Base-by-base conservation (phyloP, 2,888 invertebrate species). In the Nycteola revayana region DNA sequence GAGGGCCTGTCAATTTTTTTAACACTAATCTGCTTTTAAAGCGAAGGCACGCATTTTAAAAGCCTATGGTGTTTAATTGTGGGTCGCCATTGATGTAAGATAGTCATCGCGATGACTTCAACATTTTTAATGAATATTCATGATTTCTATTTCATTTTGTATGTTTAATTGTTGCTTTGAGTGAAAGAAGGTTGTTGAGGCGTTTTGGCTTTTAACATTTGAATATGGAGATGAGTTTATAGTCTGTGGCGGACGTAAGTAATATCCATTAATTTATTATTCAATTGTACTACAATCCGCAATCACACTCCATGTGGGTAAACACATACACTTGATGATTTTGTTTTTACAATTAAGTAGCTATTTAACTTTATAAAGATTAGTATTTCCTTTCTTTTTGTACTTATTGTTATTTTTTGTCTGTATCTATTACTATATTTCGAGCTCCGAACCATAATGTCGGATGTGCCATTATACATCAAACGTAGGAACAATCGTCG, bases 111-210 rank as follows among this genome's bases (percentile, higher is more conserved):
- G 66, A 79, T 86, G 85, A 86, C 80, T 84, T 60, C 55, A 72
- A 79, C 66, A 69, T 81, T 80, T 75, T 70, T 67, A 69, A 76
- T 79, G 71, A 78, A 80, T 77, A 76, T 76, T 71, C 74, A 70
- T 59, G 43, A 48, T 49, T 56, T 48, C 45, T 54, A 51, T 54
- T 65, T 48, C 46, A 38, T 51, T 59, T 65, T 66, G 54, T 45
- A 14, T 35, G 51, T 52, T 60, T 60, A 66, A 67, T 69, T 66
- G 55, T 59, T 44, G 56, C 50, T 33, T 43, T 40, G 40, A 40
- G 42, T 14, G 14, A 14, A 14, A 14, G 14, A 14, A 14, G 2
- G 14, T 3, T 2, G 14, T 14, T 14, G 5, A 14, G 5, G 14
- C 14, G 14, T 14, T 14, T 14, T 14, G 14, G 14, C 14, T 14